Percentiles rank a stretch among this genome's conserved stretches.
phyloP scores from a whole-genome alignment of 2,113 vertebrate genomes.

The Rhinoderma darwinii region DNA sequence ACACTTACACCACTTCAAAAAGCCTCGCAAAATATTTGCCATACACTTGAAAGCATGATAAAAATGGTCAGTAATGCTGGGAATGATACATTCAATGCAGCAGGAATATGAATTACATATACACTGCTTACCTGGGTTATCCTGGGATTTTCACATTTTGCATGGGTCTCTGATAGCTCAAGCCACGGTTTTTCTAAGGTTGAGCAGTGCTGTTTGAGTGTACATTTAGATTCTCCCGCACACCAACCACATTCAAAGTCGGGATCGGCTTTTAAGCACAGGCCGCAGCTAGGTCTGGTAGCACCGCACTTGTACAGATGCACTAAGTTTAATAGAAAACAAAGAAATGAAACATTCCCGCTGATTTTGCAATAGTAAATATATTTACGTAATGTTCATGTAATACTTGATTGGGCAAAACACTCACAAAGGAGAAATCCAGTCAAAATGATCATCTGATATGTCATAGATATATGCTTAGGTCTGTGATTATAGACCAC shows the following conservation, averaged over 20 bases:
- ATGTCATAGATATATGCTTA: background rate
- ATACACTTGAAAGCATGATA: background rate
- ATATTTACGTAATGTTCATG: background rate
- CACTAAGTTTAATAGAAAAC: constrained; percentile 72
- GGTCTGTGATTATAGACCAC: background rate
- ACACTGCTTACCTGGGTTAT: constrained; percentile 87
- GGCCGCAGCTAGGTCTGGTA: constrained; percentile 91
- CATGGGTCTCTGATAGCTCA: constrained; percentile 87
- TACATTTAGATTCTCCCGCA: constrained; percentile 88
- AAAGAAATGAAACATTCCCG: background rate
- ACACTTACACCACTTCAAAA: background rate
- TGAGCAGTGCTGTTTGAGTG: constrained; percentile 91
- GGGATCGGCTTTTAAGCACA: constrained; percentile 94
- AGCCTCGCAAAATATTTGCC: background rate
- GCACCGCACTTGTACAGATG: constrained; percentile 97
- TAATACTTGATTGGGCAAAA: background rate
- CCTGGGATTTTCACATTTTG: constrained; percentile 95
- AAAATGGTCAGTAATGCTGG: background rate
- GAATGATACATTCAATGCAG: background rate
- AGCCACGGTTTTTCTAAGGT: constrained; percentile 88
- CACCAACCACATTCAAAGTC: constrained; percentile 97
- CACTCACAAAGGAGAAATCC: background rate
- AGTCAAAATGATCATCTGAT: background rate
- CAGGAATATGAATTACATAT: background rate
- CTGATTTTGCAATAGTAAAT: background rate